Base-by-base conservation (phyloP, 2,113 vertebrate genomes). In the Tonatia bakeri region DNA sequence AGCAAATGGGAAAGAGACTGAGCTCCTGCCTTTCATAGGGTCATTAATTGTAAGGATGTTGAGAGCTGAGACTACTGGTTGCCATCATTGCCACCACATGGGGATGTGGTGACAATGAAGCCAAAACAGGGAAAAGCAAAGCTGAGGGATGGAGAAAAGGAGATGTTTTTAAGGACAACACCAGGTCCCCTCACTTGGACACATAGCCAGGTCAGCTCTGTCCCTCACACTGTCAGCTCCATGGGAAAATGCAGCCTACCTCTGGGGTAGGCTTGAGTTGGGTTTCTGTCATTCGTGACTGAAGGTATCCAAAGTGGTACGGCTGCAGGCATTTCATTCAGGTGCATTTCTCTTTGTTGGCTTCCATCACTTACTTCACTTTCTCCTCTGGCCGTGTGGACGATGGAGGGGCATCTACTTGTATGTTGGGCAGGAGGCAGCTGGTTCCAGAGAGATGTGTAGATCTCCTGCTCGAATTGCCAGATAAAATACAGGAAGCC, bases 221-320 rank as follows among this genome's bases (percentile, higher is more conserved):
- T 56, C 38, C 15, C 52, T 69, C 45, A 22, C 1, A 33, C 22
- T 47, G 59, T 59, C 22, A 52, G n/a, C 28, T 38, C 5, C 65
- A 1, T 7, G 40, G n/a, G 28, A 3, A 17, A 19, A 19, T n/a
- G 12, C 9, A 7, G 11, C 31, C 13, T 15, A 7, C 43, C 9
- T 54, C 43, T 22, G 22, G 5, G 26, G 15, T 24, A 24, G 10
- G 50, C 13, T 47, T 43, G 33, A 61, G 9, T 10, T 87, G 54
- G 17, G 26, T 69, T 94, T 90, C 69, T 67, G 36, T 73, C 36
- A 43, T 36, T 79, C 69, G 70, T 40, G 26, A 22, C 16, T 24
- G 16, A 83, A 80, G 9, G 38, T 38, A 8, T 56, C 19, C 13
- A 72, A 38, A 56, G 14, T 17, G 10, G 19, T 59, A 70, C 0